Evolutionary conservation across 2,888 invertebrate genomes (phyloP).

Genomic region (Meghimatium bilineatum): DNA sequence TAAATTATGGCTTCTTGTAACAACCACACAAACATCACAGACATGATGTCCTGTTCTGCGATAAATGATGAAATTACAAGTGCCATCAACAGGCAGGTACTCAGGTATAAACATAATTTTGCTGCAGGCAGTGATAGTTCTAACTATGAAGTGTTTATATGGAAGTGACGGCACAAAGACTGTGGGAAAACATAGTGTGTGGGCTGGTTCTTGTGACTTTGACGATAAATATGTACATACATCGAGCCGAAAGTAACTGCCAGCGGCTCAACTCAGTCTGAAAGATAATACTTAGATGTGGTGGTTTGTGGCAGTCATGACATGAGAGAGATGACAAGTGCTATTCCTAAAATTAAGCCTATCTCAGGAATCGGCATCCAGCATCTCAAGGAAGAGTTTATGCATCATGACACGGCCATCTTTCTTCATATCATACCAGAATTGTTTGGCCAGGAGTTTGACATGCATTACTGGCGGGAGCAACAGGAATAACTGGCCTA

Average conservation of each 20-base stretch:
- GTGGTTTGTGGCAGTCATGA: slow-evolving; percentile 23
- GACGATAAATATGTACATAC: slow-evolving; percentile 41
- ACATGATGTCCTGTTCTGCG: no score
- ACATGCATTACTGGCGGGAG: slow-evolving; percentile 93
- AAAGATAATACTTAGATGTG: slow-evolving; percentile 1
- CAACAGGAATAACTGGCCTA: slow-evolving; percentile 86
- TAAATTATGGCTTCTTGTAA: no score
- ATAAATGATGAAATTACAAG: neutral
- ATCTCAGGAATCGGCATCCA: slow-evolving; percentile 81
- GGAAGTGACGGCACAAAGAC: neutral
- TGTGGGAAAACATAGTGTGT: neutral
- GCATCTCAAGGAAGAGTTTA: slow-evolving; percentile 97
- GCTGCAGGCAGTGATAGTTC: neutral
- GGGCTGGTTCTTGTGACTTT: slow-evolving; percentile 4
- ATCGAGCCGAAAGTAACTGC: slow-evolving; percentile 3
- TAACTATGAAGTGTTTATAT: neutral
- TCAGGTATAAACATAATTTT: neutral
- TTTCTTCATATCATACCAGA: slow-evolving; percentile 92
- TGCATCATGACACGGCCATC: slow-evolving; percentile 95
- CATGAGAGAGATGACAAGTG: slow-evolving; percentile 4
- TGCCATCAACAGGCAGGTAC: neutral
- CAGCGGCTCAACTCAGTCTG: neutral
- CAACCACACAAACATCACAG: no score
- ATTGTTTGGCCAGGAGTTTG: slow-evolving; percentile 90
- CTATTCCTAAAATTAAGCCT: slow-evolving; percentile 36